Evolutionary conservation across 1,140 invertebrate species (phyloP).

Genomic region (Drosophila mojavensis): DNA sequence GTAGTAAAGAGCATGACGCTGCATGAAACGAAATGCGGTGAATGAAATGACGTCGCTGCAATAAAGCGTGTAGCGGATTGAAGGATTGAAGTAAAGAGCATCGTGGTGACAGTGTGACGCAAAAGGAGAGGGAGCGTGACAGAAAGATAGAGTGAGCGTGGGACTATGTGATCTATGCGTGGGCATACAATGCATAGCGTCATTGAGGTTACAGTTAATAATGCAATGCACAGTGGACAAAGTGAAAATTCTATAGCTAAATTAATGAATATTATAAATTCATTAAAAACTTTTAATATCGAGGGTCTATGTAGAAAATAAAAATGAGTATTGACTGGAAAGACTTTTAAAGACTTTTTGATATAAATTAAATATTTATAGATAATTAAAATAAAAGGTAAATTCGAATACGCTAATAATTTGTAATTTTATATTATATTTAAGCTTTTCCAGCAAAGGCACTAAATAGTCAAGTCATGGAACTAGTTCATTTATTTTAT

Average conservation of each 20-base stretch:
- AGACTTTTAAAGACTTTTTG: too few species aligned
- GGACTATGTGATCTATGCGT: constrained; percentile 27
- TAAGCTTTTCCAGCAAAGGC: too few species aligned
- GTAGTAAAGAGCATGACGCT: constrained; percentile 75
- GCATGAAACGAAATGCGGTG: constrained; percentile 60
- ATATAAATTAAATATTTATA: too few species aligned
- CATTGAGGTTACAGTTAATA: neutral
- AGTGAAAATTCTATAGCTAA: neutral
- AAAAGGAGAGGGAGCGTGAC: neutral
- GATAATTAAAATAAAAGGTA: too few species aligned
- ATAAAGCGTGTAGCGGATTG: neutral
- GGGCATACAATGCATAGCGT: constrained; percentile 2
- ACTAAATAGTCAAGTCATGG: too few species aligned
- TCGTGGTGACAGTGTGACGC: neutral
- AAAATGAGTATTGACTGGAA: too few species aligned
- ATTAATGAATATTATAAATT: neutral
- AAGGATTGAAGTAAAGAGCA: neutral
- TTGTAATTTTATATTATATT: too few species aligned
- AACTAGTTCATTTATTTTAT: too few species aligned
- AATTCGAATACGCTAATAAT: too few species aligned
- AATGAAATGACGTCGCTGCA: constrained; percentile 71
- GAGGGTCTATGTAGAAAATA: too few species aligned
- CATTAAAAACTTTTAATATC: too few species aligned
- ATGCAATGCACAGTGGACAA: neutral
- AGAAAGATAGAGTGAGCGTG: neutral